A percentile compares a stretch with the other conserved stretches of the same genome.
Evolutionary conservation across 2,113 vertebrate genomes (phyloP).

Genomic region (Brienomyrus longianalis): DNA sequence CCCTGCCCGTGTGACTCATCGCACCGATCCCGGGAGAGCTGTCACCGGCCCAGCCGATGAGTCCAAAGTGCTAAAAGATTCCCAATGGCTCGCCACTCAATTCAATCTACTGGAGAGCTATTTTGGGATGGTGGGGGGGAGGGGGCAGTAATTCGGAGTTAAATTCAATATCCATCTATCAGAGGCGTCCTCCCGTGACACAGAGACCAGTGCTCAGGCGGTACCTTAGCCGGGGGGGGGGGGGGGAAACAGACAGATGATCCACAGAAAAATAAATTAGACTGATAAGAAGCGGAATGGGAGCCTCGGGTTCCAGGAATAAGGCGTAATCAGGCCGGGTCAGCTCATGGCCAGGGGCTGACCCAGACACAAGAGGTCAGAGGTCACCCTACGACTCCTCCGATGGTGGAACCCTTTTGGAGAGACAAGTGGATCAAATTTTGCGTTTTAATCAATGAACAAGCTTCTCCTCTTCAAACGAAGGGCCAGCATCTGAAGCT

Average conservation of each 20-base stretch:
- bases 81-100: neutral
- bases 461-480: neutral
- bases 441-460: neutral
- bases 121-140: neutral
- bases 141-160: neutral
- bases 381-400: neutral
- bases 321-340: neutral
- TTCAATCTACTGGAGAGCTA: neutral
- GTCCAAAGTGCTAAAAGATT: neutral
- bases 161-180: slow-evolving; percentile 14
- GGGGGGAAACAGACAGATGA: neutral
- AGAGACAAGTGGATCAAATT: neutral
- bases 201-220: neutral
- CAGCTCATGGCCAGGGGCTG: neutral
- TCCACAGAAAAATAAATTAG: neutral
- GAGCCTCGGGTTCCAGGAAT: neutral
- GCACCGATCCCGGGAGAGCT: neutral
- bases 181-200: neutral
- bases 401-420: neutral
- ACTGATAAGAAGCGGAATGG: neutral
- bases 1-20: neutral
- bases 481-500: neutral
- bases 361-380: neutral
- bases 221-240: neutral
- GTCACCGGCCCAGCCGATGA: neutral